Conservation (phyloP, 2,888 invertebrate genomes). For the Serrognathus titanus region DNA sequence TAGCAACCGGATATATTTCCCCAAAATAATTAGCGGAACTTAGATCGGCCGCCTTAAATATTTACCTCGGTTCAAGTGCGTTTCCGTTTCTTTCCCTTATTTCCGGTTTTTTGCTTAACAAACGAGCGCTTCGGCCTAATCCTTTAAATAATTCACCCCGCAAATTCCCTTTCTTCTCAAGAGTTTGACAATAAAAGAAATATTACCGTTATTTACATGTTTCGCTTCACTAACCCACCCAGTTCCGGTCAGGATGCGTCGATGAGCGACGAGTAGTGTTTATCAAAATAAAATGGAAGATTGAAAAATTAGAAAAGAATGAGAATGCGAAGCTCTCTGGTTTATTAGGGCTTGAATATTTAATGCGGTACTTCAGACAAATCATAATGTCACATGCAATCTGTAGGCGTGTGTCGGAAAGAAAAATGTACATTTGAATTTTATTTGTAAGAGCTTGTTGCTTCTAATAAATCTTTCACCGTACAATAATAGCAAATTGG, state of each 20-base stretch:
- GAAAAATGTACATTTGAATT: too few species aligned
- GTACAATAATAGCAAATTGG: too few species aligned
- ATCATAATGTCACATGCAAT: conserved; percentile 9
- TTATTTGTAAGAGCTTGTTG: too few species aligned
- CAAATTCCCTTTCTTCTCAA: background rate
- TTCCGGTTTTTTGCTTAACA: background rate
- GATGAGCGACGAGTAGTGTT: too few species aligned
- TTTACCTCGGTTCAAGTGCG: background rate
- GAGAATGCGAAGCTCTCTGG: too few species aligned
- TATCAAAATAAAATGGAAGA: too few species aligned
- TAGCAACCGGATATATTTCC: background rate
- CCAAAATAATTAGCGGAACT: background rate
- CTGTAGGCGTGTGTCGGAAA: too few species aligned
- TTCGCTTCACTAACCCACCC: background rate
- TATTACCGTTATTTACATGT: background rate
- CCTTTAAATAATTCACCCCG: background rate
- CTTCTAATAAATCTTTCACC: too few species aligned
- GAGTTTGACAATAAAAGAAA: background rate
- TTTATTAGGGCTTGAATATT: conserved; percentile 14
- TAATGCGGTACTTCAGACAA: conserved; percentile 12
- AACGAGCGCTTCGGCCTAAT: background rate
- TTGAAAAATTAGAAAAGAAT: too few species aligned
- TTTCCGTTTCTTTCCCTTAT: background rate
- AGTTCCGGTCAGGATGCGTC: too few species aligned
- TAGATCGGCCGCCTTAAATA: background rate